phyloP scores from a whole-genome alignment of 2,797 vertebrate species.

The Galago senegalensis region DNA sequence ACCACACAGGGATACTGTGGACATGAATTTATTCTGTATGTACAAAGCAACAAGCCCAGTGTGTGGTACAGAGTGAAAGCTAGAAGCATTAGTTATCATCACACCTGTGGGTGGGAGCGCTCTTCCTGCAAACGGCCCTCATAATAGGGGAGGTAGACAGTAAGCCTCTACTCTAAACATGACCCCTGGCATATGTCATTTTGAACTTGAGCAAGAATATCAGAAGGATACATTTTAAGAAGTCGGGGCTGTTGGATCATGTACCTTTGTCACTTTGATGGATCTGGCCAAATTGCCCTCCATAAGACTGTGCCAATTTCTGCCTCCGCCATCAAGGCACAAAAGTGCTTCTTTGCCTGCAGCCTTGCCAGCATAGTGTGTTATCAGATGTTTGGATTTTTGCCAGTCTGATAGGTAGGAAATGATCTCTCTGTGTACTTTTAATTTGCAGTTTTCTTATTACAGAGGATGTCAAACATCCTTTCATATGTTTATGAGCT shows the following conservation, averaged over 20 bases:
- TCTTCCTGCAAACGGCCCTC: neutral
- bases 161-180: neutral
- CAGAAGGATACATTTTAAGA: neutral
- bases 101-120: neutral
- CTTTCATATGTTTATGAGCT: constrained; percentile 12
- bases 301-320: fast-evolving
- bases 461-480: neutral
- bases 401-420: constrained; percentile 59
- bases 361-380: neutral
- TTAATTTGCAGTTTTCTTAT: constrained; percentile 25
- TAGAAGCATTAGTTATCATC: neutral
- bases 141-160: neutral
- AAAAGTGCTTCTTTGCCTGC: neutral
- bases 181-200: neutral
- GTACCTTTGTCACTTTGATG: neutral
- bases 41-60: fast-evolving
- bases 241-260: too few species aligned
- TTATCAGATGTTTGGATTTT: neutral
- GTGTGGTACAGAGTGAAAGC: neutral
- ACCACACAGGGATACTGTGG: neutral
- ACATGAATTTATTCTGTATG: neutral
- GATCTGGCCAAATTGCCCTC: neutral
- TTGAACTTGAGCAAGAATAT: neutral
- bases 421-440: neutral
- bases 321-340: neutral